These are phyloP conservation scores for Spicauda simplicius DNA, from an alignment of 2,888 invertebrate genomes.

Conservation along the genomic window DNA sequence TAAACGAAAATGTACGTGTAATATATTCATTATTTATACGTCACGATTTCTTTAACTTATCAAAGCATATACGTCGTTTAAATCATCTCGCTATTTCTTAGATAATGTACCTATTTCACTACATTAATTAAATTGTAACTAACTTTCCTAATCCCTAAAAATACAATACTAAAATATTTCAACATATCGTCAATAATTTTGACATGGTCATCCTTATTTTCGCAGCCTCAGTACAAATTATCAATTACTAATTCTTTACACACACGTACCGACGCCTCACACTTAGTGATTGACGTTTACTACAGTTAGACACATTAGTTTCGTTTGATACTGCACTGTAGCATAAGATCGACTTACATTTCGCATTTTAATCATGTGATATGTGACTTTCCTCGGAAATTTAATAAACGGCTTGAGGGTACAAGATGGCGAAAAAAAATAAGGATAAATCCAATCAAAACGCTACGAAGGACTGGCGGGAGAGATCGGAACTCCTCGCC, in stretches of 20 bases:
- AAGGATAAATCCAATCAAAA: constrained; percentile 75
- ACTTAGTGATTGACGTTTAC: constrained; percentile 15
- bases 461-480: constrained; percentile 67
- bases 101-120: too few species aligned
- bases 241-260: constrained; percentile 63
- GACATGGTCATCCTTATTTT: constrained; percentile 18
- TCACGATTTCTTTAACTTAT: too few species aligned
- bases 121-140: too few species aligned
- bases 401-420: constrained; percentile 14
- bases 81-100: too few species aligned
- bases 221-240: constrained; percentile 55
- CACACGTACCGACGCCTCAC: constrained; percentile 47
- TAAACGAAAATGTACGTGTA: too few species aligned
- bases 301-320: constrained; percentile 51
- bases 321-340: background rate
- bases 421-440: constrained; percentile 70
- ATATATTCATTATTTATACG: too few species aligned
- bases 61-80: too few species aligned
- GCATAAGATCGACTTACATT: background rate
- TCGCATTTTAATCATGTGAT: background rate
- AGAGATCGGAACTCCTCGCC: constrained; percentile 70
- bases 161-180: background rate
- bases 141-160: too few species aligned
- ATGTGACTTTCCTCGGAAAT: constrained; percentile 10
- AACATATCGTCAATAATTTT: background rate